Base-by-base conservation (phyloP, 2,113 vertebrate genomes). In the Hymenochirus boettgeri region DNA sequence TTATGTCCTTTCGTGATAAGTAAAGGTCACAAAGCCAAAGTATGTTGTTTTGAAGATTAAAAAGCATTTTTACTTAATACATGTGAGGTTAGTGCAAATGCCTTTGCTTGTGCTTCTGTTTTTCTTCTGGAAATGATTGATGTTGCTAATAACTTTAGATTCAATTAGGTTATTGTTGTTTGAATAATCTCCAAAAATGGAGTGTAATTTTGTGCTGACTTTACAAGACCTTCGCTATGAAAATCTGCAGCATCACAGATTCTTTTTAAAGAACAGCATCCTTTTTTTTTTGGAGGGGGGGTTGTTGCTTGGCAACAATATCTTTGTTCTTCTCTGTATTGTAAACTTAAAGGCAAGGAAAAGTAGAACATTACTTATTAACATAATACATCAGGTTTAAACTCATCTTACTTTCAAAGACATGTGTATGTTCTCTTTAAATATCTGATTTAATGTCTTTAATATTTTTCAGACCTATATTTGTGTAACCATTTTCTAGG, bases 221-320 rank as follows among this genome's bases (percentile, higher is more conserved):
- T 56, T 73, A 35, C 59, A 62, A 69, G 77, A 74, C 72, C 63
- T 70, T 62, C 56, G 70, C 57, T 74, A 75, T 74, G 69, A 76
- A 77, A 76, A 77, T 85, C 78, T 61, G 56, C 69, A 74, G 83
- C 79, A 84, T 74, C 76, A 73, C 60, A 73, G 70, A 58, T 67
- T 71, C 77, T 73, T 75, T 76, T 69, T 72, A 75, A 81, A 74
- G 24, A 65, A 64, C 69, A 65, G 75, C 64, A 62, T 65, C 70
- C 53, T 80, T 77, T 81, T 79, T 81, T 79, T 80, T 62, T 78
- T 76, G n/a, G n/a, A n/a, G n/a, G n/a, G n/a, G n/a, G 81, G 76
- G 77, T 84, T 81, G 74, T 82, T 81, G 83, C 85, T 79, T 85
- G 83, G 86, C 82, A 86, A 86, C 80, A 76, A 74, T 57, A 73